phyloP scores from a whole-genome alignment of 1,140 invertebrate species.

The Anastatus disparis region DNA sequence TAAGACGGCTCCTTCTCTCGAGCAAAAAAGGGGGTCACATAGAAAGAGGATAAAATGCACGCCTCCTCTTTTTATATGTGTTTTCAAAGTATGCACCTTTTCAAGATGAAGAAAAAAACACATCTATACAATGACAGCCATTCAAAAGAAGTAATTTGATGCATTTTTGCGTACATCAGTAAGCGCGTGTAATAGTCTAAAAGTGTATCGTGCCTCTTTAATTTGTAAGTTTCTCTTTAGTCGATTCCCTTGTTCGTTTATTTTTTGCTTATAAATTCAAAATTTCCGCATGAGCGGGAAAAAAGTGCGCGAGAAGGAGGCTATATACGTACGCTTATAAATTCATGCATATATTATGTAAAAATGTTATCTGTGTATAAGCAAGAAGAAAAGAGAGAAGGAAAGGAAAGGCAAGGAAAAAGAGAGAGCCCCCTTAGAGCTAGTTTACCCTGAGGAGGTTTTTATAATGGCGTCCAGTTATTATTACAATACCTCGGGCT shows the following conservation, averaged over 20 bases:
- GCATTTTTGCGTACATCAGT: no score
- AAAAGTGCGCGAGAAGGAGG: neutral
- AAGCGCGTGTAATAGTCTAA: no score
- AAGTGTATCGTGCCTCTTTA: no score
- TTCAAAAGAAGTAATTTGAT: no score
- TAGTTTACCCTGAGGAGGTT: slow-evolving; percentile 65
- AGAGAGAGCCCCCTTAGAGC: slow-evolving; percentile 55
- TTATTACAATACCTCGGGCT: slow-evolving; percentile 63
- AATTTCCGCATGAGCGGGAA: slow-evolving; percentile 30
- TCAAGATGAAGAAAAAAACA: no score
- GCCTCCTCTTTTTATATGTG: no score
- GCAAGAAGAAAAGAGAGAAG: slow-evolving; percentile 36
- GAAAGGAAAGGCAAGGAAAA: slow-evolving; percentile 7
- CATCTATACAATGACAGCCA: no score
- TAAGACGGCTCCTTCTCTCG: no score
- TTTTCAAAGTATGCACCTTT: no score
- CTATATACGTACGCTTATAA: slow-evolving; percentile 21
- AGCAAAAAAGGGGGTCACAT: neutral
- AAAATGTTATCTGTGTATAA: slow-evolving; percentile 20
- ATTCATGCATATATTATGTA: slow-evolving; percentile 39
- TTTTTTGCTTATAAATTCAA: slow-evolving; percentile 31
- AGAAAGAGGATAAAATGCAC: slow-evolving; percentile 13
- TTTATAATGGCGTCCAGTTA: slow-evolving; percentile 69
- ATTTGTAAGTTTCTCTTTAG: no score
- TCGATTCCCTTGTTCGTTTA: no score